phyloP scores from a whole-genome alignment of 2,797 vertebrate species.

The Eospalax fontanierii region DNA sequence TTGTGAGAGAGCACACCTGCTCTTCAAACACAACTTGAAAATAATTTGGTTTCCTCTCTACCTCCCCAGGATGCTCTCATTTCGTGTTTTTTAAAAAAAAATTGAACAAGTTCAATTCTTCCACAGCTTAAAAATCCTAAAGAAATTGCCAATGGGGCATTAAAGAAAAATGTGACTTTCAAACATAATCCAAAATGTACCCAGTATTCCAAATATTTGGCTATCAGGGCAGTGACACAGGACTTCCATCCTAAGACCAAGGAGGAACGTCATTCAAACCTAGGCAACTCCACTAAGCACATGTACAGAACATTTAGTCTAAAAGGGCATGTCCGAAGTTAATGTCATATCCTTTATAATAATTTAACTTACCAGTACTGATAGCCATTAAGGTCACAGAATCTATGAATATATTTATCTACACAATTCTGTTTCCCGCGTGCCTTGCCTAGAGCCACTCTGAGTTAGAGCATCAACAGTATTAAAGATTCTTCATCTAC shows the following conservation, averaged over 20 bases:
- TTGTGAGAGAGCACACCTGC: conserved; percentile 72
- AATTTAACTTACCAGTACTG: conserved; percentile 28
- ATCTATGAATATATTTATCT: not conserved
- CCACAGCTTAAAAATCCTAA: conserved; percentile 42
- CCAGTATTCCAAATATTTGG: not conserved
- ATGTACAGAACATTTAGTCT: not conserved
- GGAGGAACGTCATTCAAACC: not conserved
- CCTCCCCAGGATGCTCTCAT: conserved; percentile 17
- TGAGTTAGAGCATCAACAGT: not conserved
- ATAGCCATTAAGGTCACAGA: not conserved
- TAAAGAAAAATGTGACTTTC: conserved; percentile 65
- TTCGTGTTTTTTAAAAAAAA: conserved; percentile 74
- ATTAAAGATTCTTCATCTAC: conserved; percentile 15
- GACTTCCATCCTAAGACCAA: not conserved
- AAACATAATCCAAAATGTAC: conserved; percentile 7
- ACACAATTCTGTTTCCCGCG: not conserved
- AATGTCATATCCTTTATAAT: not conserved
- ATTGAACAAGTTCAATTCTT: conserved; percentile 59
- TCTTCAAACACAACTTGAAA: conserved; percentile 80
- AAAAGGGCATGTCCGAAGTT: not conserved
- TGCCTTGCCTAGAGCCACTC: not conserved
- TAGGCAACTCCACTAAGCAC: not conserved
- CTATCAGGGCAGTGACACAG: not conserved
- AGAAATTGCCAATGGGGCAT: not conserved
- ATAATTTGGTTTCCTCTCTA: conserved; percentile 51